Percentiles rank a stretch among this genome's conserved stretches.
Evolutionary conservation across 2,113 vertebrate species (phyloP).

Genomic region (Tragelaphus scriptus): DNA sequence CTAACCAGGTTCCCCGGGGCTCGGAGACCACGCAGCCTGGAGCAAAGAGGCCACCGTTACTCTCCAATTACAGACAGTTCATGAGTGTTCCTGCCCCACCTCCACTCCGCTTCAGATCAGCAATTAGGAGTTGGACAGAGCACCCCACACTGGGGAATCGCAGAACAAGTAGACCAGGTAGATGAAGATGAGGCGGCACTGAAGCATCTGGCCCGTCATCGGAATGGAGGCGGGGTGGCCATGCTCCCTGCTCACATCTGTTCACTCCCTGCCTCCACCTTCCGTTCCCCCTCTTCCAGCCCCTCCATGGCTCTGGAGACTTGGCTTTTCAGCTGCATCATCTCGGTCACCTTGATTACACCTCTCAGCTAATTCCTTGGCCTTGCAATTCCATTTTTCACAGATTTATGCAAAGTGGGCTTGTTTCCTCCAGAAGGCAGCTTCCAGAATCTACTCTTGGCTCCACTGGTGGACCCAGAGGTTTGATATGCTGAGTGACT

Average conservation of each 20-base stretch:
- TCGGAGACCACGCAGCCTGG: not conserved
- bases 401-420: not conserved
- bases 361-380: not conserved
- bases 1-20: not conserved
- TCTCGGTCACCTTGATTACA: too few relatives aligned
- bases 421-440: not conserved
- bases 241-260: too few relatives aligned
- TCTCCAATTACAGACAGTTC: not conserved
- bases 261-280: not conserved
- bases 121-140: too few relatives aligned
- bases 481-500: rapidly evolving
- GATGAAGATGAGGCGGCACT: not conserved
- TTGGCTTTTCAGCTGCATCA: not conserved
- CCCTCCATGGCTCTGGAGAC: not conserved
- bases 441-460: not conserved
- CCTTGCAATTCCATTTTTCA: not conserved
- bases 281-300: rapidly evolving
- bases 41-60: too few relatives aligned
- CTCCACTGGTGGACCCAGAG: not conserved
- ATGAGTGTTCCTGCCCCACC: not conserved
- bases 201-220: rapidly evolving
- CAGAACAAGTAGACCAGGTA: not conserved
- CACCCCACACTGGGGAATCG: rapidly evolving
- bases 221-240: not conserved
- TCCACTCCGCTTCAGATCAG: too few relatives aligned